A percentile compares a stretch with the other conserved stretches of the same genome.
phyloP scores from a whole-genome alignment of 1,140 invertebrate species.

The Carposina sasakii region DNA sequence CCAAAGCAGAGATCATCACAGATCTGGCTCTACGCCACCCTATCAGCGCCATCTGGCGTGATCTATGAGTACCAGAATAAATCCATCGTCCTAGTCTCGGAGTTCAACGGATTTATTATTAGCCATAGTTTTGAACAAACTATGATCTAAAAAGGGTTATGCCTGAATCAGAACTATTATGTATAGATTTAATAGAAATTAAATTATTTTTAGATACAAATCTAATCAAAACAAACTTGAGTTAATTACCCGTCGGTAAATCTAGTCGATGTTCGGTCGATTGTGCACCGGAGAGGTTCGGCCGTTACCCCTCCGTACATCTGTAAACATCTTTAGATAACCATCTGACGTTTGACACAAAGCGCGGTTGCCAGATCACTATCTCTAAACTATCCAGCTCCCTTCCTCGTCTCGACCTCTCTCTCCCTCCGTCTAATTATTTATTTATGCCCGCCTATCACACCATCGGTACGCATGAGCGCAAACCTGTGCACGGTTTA shows the following conservation, averaged over 20 bases:
- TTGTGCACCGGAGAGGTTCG: constrained; percentile 49
- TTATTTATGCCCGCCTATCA: constrained; percentile 65
- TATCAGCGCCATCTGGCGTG: constrained; percentile 54
- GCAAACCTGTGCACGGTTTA: constrained; percentile 51
- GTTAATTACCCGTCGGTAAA: constrained; percentile 57
- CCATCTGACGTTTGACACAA: constrained; percentile 70
- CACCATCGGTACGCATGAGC: constrained; percentile 59
- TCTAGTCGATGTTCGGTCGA: constrained; percentile 52
- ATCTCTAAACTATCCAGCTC: constrained; percentile 56
- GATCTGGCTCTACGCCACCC: constrained; percentile 55
- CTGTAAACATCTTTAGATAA: constrained; percentile 69
- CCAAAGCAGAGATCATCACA: constrained; percentile 39
- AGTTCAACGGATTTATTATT: too few relatives aligned
- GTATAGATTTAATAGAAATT: too few relatives aligned
- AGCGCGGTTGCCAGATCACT: constrained; percentile 61
- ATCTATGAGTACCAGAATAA: constrained; percentile 38
- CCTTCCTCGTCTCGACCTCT: constrained; percentile 29
- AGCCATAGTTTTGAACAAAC: too few relatives aligned
- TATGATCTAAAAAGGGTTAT: too few relatives aligned
- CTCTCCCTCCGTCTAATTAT: constrained; percentile 61
- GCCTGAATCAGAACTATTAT: too few relatives aligned
- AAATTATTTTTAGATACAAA: too few relatives aligned
- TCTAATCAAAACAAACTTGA: too few relatives aligned
- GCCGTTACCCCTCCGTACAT: constrained; percentile 59
- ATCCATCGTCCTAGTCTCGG: too few relatives aligned